A percentile compares a stretch with the other conserved stretches of the same genome.
These are phyloP conservation scores for Menidia menidia DNA, from an alignment of 2,797 vertebrate species.

Conservation along the genomic window DNA sequence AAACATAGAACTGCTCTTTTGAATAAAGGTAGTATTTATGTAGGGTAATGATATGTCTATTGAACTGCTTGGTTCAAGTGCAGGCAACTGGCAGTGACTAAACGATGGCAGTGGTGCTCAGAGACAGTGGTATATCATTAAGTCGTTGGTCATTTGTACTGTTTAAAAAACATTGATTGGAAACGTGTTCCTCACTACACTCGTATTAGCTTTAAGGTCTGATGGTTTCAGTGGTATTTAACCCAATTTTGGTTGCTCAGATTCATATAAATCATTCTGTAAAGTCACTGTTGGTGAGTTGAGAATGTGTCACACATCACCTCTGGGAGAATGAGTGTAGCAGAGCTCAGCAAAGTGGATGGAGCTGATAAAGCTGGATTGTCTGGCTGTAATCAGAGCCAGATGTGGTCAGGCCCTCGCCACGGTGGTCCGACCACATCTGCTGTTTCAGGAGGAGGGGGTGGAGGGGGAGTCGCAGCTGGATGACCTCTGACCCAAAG, in stretches of 20 bases:
- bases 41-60: constrained; percentile 25
- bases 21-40: constrained; percentile 25
- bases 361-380: constrained; percentile 84
- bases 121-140: constrained; percentile 82
- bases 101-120: constrained; percentile 65
- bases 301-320: constrained; percentile 80
- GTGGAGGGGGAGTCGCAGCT: constrained; percentile 77
- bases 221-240: constrained; percentile 25
- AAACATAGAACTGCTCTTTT: constrained; percentile 35
- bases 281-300: constrained; percentile 70
- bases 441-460: constrained; percentile 76
- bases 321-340: constrained; percentile 72
- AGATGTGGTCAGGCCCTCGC: constrained; percentile 84
- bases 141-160: constrained; percentile 79
- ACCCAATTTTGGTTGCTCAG: constrained; percentile 38
- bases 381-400: constrained; percentile 84
- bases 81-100: constrained; percentile 30
- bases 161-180: constrained; percentile 54
- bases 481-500: constrained; percentile 82
- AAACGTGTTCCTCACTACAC: constrained; percentile 15
- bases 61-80: constrained; percentile 37
- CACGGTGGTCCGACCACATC: constrained; percentile 84
- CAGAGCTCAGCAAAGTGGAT: constrained; percentile 76
- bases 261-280: constrained; percentile 68
- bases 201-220: constrained; percentile 11